Evolutionary conservation across 2,797 vertebrate species (phyloP), one percentile per base, ranked within the genome.

Genomic region (Streptopelia turtur): DNA sequence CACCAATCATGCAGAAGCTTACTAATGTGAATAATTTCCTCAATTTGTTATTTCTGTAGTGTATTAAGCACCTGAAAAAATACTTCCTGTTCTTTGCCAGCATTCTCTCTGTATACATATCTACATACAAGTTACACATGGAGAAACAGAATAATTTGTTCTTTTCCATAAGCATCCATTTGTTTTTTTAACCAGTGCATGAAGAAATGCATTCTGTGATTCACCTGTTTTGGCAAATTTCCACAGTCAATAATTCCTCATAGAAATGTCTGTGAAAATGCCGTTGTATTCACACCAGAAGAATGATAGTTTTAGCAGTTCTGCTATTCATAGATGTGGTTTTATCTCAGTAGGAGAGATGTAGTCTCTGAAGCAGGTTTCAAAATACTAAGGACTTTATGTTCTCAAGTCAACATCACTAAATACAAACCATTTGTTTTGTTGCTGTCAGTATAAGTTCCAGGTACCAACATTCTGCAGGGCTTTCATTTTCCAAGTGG

Each of bases 1-100:
- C 4, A 8, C 45, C 83, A 90, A 90, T 61, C 25, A 70, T 45
- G 41, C 13, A 76, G 70, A 80, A 83, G 30, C 47, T 81, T 78
- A 61, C 35, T 41, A 70, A 83, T 75, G 23, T 59, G 63, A 83
- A 61, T 70, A 70, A 92, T 90, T 90, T 90, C 89, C 83, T 87
- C 70, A 72, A n/a, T 75, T 64, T 91, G 23, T 87, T 94, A 41
- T 83, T 91, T 93, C 65, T 93, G 63, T 65, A 43, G 64, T 68
- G 23, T 57, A 55, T 41, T 43, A 85, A 81, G 28, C 69, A 83
- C 72, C 82, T 80, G 87, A 94, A 94, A 94, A 92, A 92, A 83
- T 85, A 37, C 23, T 83, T 96, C 41, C 59, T 84, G 18, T 31
- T 89, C 72, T 93, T 77, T 81, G 20, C 35, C 65, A 56, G 6